Evolutionary conservation across 2,113 vertebrate species (phyloP).

Genomic region (Mustelus asterias): DNA sequence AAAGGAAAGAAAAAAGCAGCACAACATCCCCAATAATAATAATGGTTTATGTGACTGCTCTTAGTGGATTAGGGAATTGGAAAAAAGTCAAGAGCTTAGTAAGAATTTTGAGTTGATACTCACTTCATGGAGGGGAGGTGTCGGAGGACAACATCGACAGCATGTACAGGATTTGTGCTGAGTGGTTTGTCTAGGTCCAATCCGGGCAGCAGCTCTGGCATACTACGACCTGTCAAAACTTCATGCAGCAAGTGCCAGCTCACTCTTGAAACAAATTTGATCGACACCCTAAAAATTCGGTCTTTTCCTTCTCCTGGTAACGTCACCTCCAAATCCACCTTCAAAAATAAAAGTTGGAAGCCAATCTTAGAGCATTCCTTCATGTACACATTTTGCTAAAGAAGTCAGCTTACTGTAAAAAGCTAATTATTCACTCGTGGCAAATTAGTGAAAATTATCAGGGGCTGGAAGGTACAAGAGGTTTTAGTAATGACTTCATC

Average conservation of each 20-base stretch:
- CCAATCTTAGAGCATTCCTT: neutral
- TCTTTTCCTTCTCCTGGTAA: constrained; percentile 97
- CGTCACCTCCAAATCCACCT: constrained; percentile 99
- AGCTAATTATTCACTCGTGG: neutral
- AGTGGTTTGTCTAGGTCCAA: constrained; percentile 94
- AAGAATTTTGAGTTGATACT: constrained; percentile 46
- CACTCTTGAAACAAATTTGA: constrained; percentile 96
- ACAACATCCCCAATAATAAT: neutral
- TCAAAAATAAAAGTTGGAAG: constrained; percentile 10
- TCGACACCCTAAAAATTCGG: constrained; percentile 93
- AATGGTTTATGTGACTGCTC: neutral
- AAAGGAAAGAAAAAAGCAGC: neutral
- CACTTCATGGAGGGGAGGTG: constrained; percentile 99
- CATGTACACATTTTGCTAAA: neutral
- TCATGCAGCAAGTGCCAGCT: constrained; percentile 99
- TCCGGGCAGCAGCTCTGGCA: constrained; percentile 77
- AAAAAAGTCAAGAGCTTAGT: neutral
- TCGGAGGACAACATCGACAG: constrained; percentile 94
- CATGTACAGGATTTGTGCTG: constrained; percentile 98
- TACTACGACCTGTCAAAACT: constrained; percentile 90
- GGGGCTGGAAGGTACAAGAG: neutral
- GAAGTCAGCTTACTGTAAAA: neutral
- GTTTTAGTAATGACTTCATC: neutral
- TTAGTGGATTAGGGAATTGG: neutral
- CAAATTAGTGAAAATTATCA: neutral